Base-by-base conservation (phyloP, 2,797 vertebrate genomes). In the Leontopithecus rosalia region DNA sequence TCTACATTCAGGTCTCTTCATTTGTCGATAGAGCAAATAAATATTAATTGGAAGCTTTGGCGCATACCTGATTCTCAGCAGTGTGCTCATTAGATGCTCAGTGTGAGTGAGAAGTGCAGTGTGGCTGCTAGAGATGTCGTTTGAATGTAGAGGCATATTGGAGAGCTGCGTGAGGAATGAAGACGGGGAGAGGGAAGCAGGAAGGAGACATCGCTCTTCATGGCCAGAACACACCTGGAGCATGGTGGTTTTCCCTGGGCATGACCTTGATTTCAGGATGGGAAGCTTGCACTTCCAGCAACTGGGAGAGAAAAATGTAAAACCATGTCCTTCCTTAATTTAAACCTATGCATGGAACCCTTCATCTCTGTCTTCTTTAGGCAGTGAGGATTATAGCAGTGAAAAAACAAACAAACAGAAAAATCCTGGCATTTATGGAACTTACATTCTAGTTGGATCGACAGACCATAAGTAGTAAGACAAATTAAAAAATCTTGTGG, bases 11-110 rank as follows among this genome's bases (percentile, higher is more conserved):
- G 52, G 3, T 81, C 57, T 88, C 50, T 93, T 93, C 73, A 50
- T 93, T 87, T 36, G 5, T 93, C 28, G 19, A 39, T 64, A 72
- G 73, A 91, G 55, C 9, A 80, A 94, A 88, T 95, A 70, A 95
- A 95, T 92, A 92, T 82, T 95, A 94, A 92, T 90, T 88, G 96
- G 90, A 48, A 93, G 52, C 52, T 91, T 33, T 3, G 2, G 81
- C 73, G 41, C 81, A 24, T 95, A 88, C 90, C 80, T 92, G 87
- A 77, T 79, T 95, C 36, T 0, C 77, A 95, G 91, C 76, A 46
- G 76, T 77, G 20, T 86, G 95, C 81, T 95, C 90, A 75, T 94
- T 88, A 97, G 96, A 92, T 73, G 73, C 88, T 91, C 33, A 4
- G 41, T 86, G 92, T 77, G 95, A 95, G 77, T 55, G 88, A 90